Conservation (phyloP, 2,797 vertebrate genomes). For the Rhynchotus rufescens region DNA sequence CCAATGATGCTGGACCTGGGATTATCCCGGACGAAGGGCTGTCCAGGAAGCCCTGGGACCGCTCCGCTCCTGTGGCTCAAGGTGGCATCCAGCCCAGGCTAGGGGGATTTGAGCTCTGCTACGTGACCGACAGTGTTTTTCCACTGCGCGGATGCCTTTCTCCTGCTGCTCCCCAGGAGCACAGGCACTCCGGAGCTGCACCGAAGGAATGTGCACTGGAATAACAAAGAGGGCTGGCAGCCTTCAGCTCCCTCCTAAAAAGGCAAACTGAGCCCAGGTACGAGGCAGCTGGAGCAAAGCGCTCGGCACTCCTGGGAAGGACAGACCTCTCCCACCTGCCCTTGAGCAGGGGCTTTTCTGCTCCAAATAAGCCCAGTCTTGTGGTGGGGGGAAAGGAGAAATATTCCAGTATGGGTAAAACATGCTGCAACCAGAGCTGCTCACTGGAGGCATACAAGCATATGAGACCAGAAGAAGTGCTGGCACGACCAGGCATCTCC, state of each 20-base stretch:
- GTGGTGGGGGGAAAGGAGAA: neutral
- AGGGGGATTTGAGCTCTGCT: neutral
- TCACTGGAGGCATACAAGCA: too few species aligned
- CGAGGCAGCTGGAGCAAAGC: neutral
- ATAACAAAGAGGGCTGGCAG: neutral
- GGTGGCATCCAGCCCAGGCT: neutral
- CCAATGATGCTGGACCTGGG: too few species aligned
- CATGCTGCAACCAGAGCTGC: neutral
- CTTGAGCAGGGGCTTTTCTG: neutral
- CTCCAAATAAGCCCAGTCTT: neutral
- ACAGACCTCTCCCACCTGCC: neutral
- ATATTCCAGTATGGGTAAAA: neutral
- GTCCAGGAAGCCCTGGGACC: neutral
- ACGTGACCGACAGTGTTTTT: neutral
- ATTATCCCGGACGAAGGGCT: neutral
- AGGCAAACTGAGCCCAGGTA: neutral
- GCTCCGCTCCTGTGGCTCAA: neutral
- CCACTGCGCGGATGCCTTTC: neutral
- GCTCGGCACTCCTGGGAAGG: neutral
- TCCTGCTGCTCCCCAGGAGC: neutral
- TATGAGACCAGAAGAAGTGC: neutral
- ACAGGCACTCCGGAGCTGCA: neutral
- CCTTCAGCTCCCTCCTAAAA: neutral
- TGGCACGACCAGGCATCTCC: too few species aligned
- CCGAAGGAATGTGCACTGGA: slow-evolving; percentile 27